phyloP scores from a whole-genome alignment of 2,888 invertebrate species.

The Callyntrura sp. region DNA sequence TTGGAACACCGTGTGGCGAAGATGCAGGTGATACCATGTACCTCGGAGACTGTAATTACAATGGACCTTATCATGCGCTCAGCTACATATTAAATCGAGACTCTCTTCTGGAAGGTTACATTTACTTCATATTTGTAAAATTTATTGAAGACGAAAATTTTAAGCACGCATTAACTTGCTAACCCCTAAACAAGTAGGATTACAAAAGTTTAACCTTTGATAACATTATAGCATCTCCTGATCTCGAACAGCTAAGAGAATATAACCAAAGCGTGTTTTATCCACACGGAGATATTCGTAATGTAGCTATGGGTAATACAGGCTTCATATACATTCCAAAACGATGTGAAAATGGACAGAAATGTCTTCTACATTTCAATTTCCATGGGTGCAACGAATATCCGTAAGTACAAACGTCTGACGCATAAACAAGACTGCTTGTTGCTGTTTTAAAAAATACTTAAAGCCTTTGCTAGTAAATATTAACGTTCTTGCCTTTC shows the following conservation, averaged over 20 bases:
- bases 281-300: slow-evolving; percentile 66
- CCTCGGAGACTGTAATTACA: slow-evolving; percentile 81
- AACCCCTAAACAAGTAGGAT: too few species aligned
- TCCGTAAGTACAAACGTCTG: slow-evolving; percentile 73
- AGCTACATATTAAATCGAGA: slow-evolving; percentile 74
- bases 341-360: slow-evolving; percentile 61
- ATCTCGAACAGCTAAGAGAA: slow-evolving; percentile 63
- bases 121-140: too few species aligned
- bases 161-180: too few species aligned
- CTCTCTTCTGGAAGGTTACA: slow-evolving; percentile 31
- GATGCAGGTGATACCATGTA: slow-evolving; percentile 79
- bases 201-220: too few species aligned
- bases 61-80: slow-evolving; percentile 77
- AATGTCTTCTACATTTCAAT: slow-evolving; percentile 81
- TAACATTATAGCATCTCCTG: slow-evolving; percentile 25
- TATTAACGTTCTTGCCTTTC: too few species aligned
- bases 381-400: slow-evolving; percentile 83
- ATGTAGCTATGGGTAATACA: slow-evolving; percentile 79
- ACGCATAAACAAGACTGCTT: too few species aligned
- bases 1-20: slow-evolving; percentile 76
- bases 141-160: too few species aligned
- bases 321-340: slow-evolving; percentile 81
- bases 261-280: slow-evolving; percentile 82
- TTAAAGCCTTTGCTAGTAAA: too few species aligned
- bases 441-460: too few species aligned